Conservation (phyloP, 2,888 invertebrate species). For the Caenorhabditis sp. region DNA sequence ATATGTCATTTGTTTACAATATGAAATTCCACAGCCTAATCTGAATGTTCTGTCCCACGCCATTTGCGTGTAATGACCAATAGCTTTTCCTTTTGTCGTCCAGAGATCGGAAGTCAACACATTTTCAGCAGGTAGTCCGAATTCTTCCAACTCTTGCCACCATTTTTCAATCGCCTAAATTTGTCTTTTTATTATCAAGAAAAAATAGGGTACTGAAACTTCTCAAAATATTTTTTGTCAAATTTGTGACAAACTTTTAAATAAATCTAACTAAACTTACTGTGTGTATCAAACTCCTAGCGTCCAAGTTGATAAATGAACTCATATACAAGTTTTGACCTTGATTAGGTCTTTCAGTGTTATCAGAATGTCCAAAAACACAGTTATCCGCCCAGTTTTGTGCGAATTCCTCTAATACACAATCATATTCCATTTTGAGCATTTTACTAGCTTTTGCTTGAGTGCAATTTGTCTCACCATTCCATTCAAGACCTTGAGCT, state of each 20-base stretch:
- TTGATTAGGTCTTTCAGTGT: conserved; percentile 46
- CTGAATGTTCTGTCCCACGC: conserved; percentile 50
- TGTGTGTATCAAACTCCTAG: conserved; percentile 40
- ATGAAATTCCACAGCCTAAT: conserved; percentile 44
- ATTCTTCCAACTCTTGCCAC: conserved; percentile 55
- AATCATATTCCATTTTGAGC: conserved; percentile 55
- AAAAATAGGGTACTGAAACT: no score
- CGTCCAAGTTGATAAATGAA: conserved; percentile 38
- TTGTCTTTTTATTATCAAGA: conserved; percentile 9
- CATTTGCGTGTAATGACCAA: conserved; percentile 55
- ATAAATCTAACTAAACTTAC: conserved; percentile 16
- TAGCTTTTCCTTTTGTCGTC: conserved; percentile 48
- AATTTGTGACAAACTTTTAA: no score
- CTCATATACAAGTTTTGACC: conserved; percentile 54
- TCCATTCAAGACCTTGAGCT: conserved; percentile 45
- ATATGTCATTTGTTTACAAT: conserved; percentile 49
- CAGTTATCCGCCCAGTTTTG: conserved; percentile 53
- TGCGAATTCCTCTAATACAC: conserved; percentile 42
- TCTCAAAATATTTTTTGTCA: no score
- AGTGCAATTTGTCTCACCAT: conserved; percentile 45
- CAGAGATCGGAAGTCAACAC: conserved; percentile 43
- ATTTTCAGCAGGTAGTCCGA: conserved; percentile 47
- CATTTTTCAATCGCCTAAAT: conserved; percentile 51
- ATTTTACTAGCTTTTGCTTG: conserved; percentile 44
- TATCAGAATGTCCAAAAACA: conserved; percentile 47